Base-by-base conservation (phyloP, 1,140 invertebrate species). In the Melitaea cinxia region DNA sequence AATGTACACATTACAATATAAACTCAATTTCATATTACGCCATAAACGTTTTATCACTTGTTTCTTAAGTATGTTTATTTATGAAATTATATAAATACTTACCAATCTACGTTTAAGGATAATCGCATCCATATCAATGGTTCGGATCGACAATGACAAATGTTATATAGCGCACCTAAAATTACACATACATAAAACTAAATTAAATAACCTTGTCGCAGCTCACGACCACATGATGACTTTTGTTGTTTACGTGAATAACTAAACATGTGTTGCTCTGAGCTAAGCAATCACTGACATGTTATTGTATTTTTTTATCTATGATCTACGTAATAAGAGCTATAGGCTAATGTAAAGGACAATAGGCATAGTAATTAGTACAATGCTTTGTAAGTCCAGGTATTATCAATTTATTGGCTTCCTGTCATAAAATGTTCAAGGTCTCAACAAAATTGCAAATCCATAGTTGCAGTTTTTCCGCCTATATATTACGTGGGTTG, bases 361-460 rank as follows among this genome's bases (percentile, higher is more conserved):
- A 66, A 66, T 66, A 52, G 64, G 26, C 33, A 15, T 15, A 49
- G 57, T 79, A 82, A 83, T 85, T 85, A 85, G 55, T 67, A 63
- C 70, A 65, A 55, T 65, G 82, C 77, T 82, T 84, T 81, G 82
- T 80, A 70, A 77, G 68, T 73, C 73, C 76, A 82, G 69, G 77
- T 80, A 83, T 80, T 78, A 87, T 85, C 77, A 72, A 83, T 85
- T 88, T 84, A 87, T 89, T 82, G 76, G 77, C 85, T 87, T 88
- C 81, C 84, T 83, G 82, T 83, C 80, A 74, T 89, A 87, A 88
- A 89, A 79, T 77, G 76, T 55, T 57, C 78, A 72, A 84, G 87
- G 85, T 78, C 84, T 72, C 42, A 59, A 62, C 73, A 72, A 80
- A 75, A 80, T 73, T 81, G 77, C 76, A 73, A 74, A 55, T 69